Evolutionary conservation across 2,797 vertebrate species (phyloP).

Genomic region (Sebastes itinus): DNA sequence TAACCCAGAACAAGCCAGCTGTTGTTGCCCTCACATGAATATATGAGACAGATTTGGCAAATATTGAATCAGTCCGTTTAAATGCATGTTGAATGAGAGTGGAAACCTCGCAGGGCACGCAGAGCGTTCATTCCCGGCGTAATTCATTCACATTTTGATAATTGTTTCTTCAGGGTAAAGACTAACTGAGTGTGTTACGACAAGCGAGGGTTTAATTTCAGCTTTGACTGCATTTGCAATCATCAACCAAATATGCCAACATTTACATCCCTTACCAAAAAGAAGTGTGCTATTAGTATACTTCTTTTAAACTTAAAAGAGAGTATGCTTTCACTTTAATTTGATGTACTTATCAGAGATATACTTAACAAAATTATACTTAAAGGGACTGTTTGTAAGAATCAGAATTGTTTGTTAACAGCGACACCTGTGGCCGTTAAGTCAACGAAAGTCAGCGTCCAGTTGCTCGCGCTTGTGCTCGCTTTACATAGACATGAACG

Average conservation of each 20-base stretch:
- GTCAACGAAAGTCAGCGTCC: no score
- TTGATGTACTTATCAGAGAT: no score
- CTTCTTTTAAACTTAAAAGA: no score
- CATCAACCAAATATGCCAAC: slow-evolving; percentile 13
- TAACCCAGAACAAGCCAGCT: neutral
- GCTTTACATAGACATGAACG: no score
- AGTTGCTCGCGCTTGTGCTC: no score
- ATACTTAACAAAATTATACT: no score
- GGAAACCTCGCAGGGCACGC: slow-evolving; percentile 15
- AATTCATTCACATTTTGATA: slow-evolving; percentile 44
- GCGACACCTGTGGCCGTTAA: no score
- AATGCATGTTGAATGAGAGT: slow-evolving; percentile 26
- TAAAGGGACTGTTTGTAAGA: no score
- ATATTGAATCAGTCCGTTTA: slow-evolving; percentile 39
- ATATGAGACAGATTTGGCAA: slow-evolving; percentile 25
- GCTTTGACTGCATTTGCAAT: slow-evolving; percentile 12
- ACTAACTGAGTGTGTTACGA: slow-evolving; percentile 2
- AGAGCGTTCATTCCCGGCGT: slow-evolving; percentile 10
- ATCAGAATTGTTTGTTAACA: no score
- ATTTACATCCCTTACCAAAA: neutral
- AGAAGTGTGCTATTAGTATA: no score
- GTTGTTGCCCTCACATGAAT: neutral
- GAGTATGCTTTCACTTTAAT: no score
- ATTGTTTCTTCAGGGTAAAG: slow-evolving; percentile 39
- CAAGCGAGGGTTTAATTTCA: slow-evolving; percentile 27